A percentile compares a stretch with the other conserved stretches of the same genome.
phyloP scores from a whole-genome alignment of 2,888 invertebrate species.

The Xanthia icteritia region DNA sequence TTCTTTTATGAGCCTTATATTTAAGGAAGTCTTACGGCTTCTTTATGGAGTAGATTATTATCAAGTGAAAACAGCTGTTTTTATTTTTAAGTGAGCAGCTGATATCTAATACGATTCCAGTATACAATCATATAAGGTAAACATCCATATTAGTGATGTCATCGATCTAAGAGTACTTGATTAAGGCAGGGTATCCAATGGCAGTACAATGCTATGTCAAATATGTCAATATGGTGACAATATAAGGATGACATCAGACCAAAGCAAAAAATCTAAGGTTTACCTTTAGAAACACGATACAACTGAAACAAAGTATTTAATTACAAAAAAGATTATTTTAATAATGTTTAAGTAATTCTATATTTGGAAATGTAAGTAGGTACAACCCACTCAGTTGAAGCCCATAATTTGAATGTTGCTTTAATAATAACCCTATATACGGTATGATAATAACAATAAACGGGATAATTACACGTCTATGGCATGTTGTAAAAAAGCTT shows the following conservation, averaged over 20 bases:
- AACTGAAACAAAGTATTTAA: conserved; percentile 39
- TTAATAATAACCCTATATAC: conserved; percentile 21
- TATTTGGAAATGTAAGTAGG: conserved; percentile 46
- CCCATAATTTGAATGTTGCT: conserved; percentile 44
- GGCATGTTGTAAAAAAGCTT: conserved; percentile 13
- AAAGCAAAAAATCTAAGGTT: conserved; percentile 19
- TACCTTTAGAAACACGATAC: conserved; percentile 8
- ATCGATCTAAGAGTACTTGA: conserved; percentile 47
- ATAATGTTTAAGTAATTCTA: conserved; percentile 29
- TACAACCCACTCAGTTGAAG: conserved; percentile 30
- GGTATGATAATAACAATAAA: conserved; percentile 49
- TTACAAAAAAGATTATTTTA: conserved; percentile 30
- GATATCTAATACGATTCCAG: conserved; percentile 4
- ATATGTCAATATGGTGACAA: conserved; percentile 31
- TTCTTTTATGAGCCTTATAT: conserved; percentile 7
- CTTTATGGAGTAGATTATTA: conserved; percentile 11
- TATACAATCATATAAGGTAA: conserved; percentile 34
- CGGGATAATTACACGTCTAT: conserved; percentile 32
- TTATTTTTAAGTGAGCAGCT: conserved; percentile 2
- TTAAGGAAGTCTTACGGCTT: conserved; percentile 20
- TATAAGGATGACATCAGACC: conserved; percentile 44
- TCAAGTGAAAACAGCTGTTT: conserved; percentile 4
- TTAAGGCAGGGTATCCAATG: conserved; percentile 30
- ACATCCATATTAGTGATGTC: conserved; percentile 49
- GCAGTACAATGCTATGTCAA: conserved; percentile 34